These are phyloP conservation scores for Chiloscyllium plagiosum DNA, from an alignment of 2,113 vertebrate genomes.

Conservation along the genomic window DNA sequence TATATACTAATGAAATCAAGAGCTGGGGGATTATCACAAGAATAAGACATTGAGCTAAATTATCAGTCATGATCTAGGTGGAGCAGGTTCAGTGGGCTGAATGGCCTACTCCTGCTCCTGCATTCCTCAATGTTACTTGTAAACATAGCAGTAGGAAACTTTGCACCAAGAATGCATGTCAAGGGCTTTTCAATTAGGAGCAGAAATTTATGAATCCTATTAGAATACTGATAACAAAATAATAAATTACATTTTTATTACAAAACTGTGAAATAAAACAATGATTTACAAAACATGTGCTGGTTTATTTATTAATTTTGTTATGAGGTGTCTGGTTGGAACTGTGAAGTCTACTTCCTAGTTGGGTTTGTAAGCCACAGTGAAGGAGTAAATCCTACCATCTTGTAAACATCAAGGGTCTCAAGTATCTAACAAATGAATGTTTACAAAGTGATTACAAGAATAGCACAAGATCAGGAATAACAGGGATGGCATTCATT, in stretches of 20 bases:
- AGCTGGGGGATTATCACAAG: too few species aligned
- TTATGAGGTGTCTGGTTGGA: conserved; percentile 66
- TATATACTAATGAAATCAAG: too few species aligned
- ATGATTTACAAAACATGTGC: not conserved
- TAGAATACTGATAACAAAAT: not conserved
- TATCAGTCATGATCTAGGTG: too few species aligned
- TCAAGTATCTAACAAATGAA: conserved; percentile 67
- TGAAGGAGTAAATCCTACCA: conserved; percentile 64
- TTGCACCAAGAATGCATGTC: not conserved
- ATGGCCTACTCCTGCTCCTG: too few species aligned
- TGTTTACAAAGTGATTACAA: too few species aligned
- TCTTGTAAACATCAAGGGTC: conserved; percentile 59
- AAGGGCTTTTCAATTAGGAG: not conserved
- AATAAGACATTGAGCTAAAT: too few species aligned
- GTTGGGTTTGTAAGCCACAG: conserved; percentile 72
- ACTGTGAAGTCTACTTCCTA: conserved; percentile 75
- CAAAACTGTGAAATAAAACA: not conserved
- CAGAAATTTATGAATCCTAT: not conserved
- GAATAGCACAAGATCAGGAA: too few species aligned
- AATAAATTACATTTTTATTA: not conserved
- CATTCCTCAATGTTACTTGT: not conserved
- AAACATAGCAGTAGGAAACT: not conserved
- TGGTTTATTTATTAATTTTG: too few species aligned
- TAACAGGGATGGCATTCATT: too few species aligned
- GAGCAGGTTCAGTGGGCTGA: too few species aligned